phyloP scores from a whole-genome alignment of 2,113 vertebrate species.

The Peromyscus californicus region DNA sequence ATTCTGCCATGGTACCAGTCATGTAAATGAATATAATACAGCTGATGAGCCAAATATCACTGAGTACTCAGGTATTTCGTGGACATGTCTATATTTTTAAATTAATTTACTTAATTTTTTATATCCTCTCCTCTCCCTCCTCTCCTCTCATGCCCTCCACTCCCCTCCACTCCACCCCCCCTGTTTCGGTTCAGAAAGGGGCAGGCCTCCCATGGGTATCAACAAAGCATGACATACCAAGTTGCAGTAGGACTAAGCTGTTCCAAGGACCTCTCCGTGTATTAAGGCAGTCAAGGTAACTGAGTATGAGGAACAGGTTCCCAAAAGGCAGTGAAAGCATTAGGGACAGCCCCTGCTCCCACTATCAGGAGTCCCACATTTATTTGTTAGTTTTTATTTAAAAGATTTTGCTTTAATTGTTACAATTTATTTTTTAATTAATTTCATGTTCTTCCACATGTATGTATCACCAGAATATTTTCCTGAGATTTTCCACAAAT shows the following conservation, averaged over 20 bases:
- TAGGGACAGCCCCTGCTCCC: neutral
- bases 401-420: neutral
- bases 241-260: neutral
- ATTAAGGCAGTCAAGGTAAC: neutral
- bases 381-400: neutral
- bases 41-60: neutral
- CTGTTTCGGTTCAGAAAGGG: neutral
- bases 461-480: neutral
- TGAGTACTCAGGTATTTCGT: neutral
- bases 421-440: neutral
- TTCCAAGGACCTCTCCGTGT: neutral
- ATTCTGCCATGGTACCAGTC: neutral
- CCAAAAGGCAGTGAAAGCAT: neutral
- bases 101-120: neutral
- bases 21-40: neutral
- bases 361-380: neutral
- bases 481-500: constrained; percentile 56
- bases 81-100: neutral
- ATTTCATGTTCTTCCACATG: neutral
- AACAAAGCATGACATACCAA: neutral
- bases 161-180: neutral
- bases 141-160: neutral
- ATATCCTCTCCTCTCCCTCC: neutral
- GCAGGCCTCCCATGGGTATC: neutral
- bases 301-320: neutral